A percentile compares a stretch with the other conserved stretches of the same genome.
Evolutionary conservation across 2,113 vertebrate species (phyloP).

Genomic region (crab-eating macaque (Macaca fascicularis)): T2T-MFA8v1.1 NC_088385.1:104915001-104915500

Average conservation of each 20-base stretch:
- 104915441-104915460: not conserved
- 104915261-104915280: not conserved
- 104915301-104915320: not conserved
- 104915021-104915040: not conserved
- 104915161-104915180: not conserved
- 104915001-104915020: not conserved
- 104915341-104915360: not conserved
- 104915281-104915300: not conserved
- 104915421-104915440: not conserved
- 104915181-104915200: not conserved
- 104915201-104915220: not conserved
- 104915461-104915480: not conserved
- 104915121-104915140: not conserved
- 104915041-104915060: not conserved
- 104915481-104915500: not conserved
- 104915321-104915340: not conserved
- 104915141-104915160: not conserved
- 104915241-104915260: not conserved
- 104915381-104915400: not conserved
- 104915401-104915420: not conserved
- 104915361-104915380: not conserved
- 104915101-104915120: not conserved
- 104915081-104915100: not conserved
- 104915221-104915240: not conserved
- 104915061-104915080: not conserved